Evolutionary conservation across 2,888 invertebrate species (phyloP), one percentile per base, ranked within the genome.

Genomic region (Eubasilissa splendida): DNA sequence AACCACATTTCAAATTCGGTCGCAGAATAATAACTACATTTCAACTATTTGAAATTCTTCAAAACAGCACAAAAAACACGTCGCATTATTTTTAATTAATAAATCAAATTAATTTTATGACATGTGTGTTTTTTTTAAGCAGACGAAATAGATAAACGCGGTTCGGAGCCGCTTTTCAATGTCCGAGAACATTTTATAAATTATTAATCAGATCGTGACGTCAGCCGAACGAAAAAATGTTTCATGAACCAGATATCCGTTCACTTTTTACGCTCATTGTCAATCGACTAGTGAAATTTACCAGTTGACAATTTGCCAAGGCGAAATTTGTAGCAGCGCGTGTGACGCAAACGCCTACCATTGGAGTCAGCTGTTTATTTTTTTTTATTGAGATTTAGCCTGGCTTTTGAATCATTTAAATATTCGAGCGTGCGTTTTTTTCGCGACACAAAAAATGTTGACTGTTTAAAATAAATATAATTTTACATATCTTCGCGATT

Each of bases 281-380:
- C 42, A 42, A 42, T 33, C 59, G 59, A 59, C 42, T 59, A 14
- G 74, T 59, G 74, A 74, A 74, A 59, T 71, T 59, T 58, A 59
- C 59, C 9, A 58, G 33, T 59, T 74, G 74, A 74, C 74, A 74
- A 74, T 74, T 74, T 74, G 74, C 74, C 74, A 74, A 58, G 42
- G 59, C 50, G 50, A 74, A 8, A 59, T 59, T 74, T 59, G 58
- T 42, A 31, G 74, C 58, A n/a, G 14, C 56, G 58, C 74, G 42
- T 10, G 74, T 74, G 74, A 74, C 74, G 59, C 42, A 50, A 59
- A 74, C 58, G 59, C 4, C n/a, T 4, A 58, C 58, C 74, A 74
- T 59, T 74, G 22, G 33, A 71, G 54, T 71, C 71, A 71, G 71
- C 54, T 54, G 71, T 53, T n/a, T 71, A 54, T 31, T 71, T n/a